Evolutionary conservation across 2,797 vertebrate genomes (phyloP).

Genomic region (Rhabdomys pumilio): DNA sequence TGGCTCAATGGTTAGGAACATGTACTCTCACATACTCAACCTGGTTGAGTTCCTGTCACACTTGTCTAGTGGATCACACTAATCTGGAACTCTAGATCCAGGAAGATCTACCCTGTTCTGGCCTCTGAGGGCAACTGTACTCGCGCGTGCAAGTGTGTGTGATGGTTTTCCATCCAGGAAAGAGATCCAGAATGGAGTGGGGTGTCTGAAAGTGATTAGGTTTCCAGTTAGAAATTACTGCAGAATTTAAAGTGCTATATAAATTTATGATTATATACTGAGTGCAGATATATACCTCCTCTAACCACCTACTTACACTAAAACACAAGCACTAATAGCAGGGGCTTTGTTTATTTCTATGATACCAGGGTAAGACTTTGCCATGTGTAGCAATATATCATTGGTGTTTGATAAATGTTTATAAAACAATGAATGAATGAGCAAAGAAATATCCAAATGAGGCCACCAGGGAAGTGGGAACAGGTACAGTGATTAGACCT

Average conservation of each 20-base stretch:
- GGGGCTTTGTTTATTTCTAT: background rate
- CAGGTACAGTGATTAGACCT: background rate
- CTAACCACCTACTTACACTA: too few species aligned
- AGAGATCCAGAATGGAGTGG: background rate
- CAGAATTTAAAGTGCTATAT: background rate
- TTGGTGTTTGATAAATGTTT: background rate
- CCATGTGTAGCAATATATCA: background rate
- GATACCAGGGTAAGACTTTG: background rate
- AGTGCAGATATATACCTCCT: background rate
- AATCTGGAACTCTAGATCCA: background rate
- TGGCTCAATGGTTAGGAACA: background rate
- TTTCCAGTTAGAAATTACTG: background rate
- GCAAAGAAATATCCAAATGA: background rate
- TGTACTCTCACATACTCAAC: background rate
- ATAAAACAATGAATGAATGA: background rate
- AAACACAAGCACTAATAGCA: background rate
- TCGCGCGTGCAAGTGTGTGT: background rate
- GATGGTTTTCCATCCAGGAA: background rate
- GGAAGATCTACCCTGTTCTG: background rate
- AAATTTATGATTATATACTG: background rate
- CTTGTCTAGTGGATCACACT: background rate
- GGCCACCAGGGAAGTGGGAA: background rate
- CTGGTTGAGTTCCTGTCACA: background rate
- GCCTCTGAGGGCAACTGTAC: background rate
- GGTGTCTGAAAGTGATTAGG: background rate